A percentile compares a stretch with the other conserved stretches of the same genome.
These are phyloP conservation scores for Plebejus argus DNA, from an alignment of 2,888 invertebrate genomes.

Conservation along the genomic window DNA sequence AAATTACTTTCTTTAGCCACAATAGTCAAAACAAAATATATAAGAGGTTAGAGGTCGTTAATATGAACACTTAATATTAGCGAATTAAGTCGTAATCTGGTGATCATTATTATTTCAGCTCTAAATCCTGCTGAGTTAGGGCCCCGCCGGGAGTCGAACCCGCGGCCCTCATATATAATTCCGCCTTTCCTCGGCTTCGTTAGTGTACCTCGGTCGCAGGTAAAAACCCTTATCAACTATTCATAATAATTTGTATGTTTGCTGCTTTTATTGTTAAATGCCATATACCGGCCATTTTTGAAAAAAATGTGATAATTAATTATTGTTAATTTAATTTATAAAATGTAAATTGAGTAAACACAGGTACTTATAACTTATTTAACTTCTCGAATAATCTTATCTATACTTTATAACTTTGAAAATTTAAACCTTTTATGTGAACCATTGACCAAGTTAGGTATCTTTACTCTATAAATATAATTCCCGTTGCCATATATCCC, in stretches of 20 bases:
- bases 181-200: slow-evolving; percentile 73
- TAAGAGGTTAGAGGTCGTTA: slow-evolving; percentile 2
- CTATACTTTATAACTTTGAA: no score
- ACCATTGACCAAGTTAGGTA: no score
- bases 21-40: neutral
- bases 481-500: no score
- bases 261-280: neutral
- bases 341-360: no score
- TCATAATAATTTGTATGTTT: neutral
- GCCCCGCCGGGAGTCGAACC: slow-evolving; percentile 52
- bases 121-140: slow-evolving; percentile 65
- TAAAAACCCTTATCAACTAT: slow-evolving; percentile 17
- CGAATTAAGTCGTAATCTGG: slow-evolving; percentile 50
- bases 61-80: neutral
- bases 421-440: no score
- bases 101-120: slow-evolving; percentile 50
- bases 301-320: neutral
- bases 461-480: no score
- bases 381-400: no score
- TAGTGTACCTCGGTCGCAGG: slow-evolving; percentile 59
- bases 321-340: no score
- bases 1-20: neutral
- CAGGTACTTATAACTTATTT: no score
- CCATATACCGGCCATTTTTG: neutral
- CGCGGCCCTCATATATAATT: slow-evolving; percentile 64